Conservation (phyloP, 2,113 vertebrate species). For the Microcebus tavaratra region DNA sequence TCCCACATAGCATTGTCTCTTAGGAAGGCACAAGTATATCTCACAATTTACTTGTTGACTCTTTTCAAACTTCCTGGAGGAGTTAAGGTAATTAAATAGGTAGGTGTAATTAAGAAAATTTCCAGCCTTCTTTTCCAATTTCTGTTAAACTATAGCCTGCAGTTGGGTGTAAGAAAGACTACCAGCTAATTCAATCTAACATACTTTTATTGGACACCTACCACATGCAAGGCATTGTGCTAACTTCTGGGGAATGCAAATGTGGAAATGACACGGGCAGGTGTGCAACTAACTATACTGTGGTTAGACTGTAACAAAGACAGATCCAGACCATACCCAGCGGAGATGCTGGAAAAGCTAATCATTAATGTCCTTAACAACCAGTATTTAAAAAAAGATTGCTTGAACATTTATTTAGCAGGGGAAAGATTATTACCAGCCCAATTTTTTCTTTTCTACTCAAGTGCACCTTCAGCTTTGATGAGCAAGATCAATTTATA, state of each 20-base stretch:
- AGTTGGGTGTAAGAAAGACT: not conserved
- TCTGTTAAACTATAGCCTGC: not conserved
- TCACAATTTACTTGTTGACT: not conserved
- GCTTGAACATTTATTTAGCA: not conserved
- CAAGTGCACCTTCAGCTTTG: not conserved
- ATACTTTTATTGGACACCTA: not conserved
- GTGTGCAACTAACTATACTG: not conserved
- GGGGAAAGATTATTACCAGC: not conserved
- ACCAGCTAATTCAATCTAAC: not conserved
- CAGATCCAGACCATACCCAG: not conserved
- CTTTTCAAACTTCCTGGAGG: constrained; percentile 19
- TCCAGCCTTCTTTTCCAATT: not conserved
- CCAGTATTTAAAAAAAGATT: not conserved
- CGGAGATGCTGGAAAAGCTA: constrained; percentile 12
- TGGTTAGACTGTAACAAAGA: not conserved
- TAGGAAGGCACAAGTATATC: not conserved
- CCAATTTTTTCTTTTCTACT: not conserved
- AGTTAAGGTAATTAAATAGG: constrained; percentile 3
- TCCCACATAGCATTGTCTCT: not conserved
- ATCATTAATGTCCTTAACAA: not conserved
- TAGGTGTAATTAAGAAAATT: not conserved
- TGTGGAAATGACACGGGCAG: not conserved
- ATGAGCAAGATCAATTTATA: not conserved
- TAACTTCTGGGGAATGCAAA: not conserved
- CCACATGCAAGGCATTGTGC: not conserved